Evolutionary conservation across 2,888 invertebrate genomes (phyloP).

Genomic region (Ceraclea dissimilis): DNA sequence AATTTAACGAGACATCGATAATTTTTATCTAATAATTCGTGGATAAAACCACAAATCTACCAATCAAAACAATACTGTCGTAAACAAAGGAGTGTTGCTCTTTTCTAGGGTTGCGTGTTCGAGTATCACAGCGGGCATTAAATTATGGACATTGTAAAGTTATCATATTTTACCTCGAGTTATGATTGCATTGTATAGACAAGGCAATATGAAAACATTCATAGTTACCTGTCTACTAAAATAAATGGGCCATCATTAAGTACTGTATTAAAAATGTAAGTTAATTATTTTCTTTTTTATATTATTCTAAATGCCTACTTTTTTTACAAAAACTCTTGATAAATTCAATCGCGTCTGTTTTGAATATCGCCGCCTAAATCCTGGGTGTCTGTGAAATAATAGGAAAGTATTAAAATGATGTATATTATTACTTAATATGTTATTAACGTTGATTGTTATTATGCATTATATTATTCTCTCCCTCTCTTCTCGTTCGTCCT

Average conservation of each 20-base stretch:
- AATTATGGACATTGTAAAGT: no score
- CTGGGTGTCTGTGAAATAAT: neutral
- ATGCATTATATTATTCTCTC: neutral
- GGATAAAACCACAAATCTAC: no score
- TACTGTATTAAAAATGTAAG: slow-evolving; percentile 25
- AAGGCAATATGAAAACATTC: slow-evolving; percentile 8
- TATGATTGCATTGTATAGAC: no score
- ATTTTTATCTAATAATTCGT: no score
- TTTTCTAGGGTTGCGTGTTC: no score
- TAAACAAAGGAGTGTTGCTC: no score
- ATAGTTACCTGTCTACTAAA: slow-evolving; percentile 24
- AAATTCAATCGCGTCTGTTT: slow-evolving; percentile 14
- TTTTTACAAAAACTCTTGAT: slow-evolving; percentile 11
- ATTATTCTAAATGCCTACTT: slow-evolving; percentile 23
- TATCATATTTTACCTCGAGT: no score
- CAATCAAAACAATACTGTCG: no score
- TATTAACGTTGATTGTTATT: neutral
- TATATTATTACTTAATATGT: neutral
- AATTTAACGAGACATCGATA: no score
- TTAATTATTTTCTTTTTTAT: slow-evolving; percentile 26
- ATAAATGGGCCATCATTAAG: slow-evolving; percentile 26
- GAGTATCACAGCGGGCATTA: no score
- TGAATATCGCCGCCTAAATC: slow-evolving; percentile 6
- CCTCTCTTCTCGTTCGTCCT: neutral
- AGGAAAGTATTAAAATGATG: neutral